Evolutionary conservation across 2,888 invertebrate genomes (phyloP).

Genomic region (Andrena hattorfiana): DNA sequence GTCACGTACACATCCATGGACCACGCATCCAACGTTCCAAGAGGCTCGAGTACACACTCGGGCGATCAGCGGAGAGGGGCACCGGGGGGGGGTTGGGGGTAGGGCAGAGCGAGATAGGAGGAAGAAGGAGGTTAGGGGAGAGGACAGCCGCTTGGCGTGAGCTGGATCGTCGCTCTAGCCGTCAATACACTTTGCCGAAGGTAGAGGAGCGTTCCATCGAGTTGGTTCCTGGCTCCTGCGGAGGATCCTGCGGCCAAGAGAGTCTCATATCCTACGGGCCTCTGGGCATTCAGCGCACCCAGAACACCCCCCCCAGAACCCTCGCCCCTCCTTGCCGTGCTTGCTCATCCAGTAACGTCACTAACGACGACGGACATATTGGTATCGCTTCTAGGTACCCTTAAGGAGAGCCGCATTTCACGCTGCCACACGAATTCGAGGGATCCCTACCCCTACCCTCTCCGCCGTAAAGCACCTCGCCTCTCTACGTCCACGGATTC

Average conservation of each 20-base stretch:
- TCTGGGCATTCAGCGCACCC: slow-evolving; percentile 73
- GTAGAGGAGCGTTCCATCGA: slow-evolving; percentile 76
- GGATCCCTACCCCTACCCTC: slow-evolving; percentile 48
- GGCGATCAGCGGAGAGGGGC: not conserved
- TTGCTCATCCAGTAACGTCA: slow-evolving; percentile 72
- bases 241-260: slow-evolving; percentile 72
- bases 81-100: not conserved
- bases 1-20: slow-evolving; percentile 52
- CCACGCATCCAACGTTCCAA: slow-evolving; percentile 62
- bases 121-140: slow-evolving; percentile 31
- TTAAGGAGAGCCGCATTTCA: slow-evolving; percentile 66
- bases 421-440: slow-evolving; percentile 61
- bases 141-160: slow-evolving; percentile 57
- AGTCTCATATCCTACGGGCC: slow-evolving; percentile 79
- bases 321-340: slow-evolving; percentile 59
- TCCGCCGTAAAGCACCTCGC: slow-evolving; percentile 40
- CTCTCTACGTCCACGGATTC: slow-evolving; percentile 44
- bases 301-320: slow-evolving; percentile 16
- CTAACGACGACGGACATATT: slow-evolving; percentile 75
- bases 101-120: not conserved
- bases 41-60: slow-evolving; percentile 54
- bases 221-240: slow-evolving; percentile 71
- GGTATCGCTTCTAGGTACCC: slow-evolving; percentile 69
- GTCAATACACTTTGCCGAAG: slow-evolving; percentile 79
- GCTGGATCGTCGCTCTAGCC: slow-evolving; percentile 71